Evolutionary conservation across 2,113 vertebrate genomes (phyloP), one percentile per base, ranked within the genome.

Genomic region (Stercorarius parasiticus): DNA sequence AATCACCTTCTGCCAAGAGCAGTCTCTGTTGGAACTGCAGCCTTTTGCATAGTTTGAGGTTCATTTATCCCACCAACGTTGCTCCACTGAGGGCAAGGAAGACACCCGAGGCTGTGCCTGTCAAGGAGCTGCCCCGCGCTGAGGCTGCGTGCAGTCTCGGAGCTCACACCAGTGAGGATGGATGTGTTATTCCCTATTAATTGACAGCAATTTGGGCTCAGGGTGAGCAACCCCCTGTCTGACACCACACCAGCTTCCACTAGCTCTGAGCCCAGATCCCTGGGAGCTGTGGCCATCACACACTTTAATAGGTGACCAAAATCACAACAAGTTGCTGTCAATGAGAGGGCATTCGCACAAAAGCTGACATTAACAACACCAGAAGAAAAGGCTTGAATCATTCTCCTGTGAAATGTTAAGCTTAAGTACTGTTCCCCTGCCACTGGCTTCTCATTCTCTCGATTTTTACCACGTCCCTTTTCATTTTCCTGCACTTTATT

Each of bases 261-360:
- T 1, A 25, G 15, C 11, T 1, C 34, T 0, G 0, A 67, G 69
- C 55, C 4, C 8, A 13, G 12, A 26, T 2, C 55, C 36, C 47
- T 30, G 13, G 42, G 42, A n/a, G 47, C 36, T 67, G 30, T 32
- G 74, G 18, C 66, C 67, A n/a, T 42, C 72, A 32, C 81, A 34
- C 67, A 49, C 11, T 23, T 38, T 62, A 34, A 56, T 8, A 73
- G 78, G 45, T 69, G 69, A 23, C 53, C 15, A 19, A 71, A 70
- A 4, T 30, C 78, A 42, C 30, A 25, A 25, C 2, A 34, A 70
- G 16, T 26, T 58, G 42, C 67, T 93, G 81, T 16, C 36, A 52
- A 22, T 10, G 36, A 69, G 45, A 43, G 61, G 45, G 40, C 15
- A 16, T 69, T 74, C 13, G 2, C 71, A 86, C 61, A 47, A 59